Conservation (phyloP, 2,797 vertebrate genomes). For the Sphenodon punctatus region DNA sequence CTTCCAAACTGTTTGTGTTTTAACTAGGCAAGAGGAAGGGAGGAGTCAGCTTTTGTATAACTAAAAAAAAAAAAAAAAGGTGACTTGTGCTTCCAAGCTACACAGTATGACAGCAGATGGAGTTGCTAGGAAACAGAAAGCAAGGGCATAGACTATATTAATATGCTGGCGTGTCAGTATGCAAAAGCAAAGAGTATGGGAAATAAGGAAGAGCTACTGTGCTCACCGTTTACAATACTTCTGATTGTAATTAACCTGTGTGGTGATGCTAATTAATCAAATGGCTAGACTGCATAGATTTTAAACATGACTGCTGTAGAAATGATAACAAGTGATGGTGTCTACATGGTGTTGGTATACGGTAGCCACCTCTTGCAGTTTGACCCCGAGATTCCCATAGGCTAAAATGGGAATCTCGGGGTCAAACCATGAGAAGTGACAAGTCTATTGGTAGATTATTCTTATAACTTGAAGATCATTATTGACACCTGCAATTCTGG, state of each 20-base stretch:
- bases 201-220: conserved; percentile 11
- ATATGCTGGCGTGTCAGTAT: conserved; percentile 40
- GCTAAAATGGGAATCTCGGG: too few relatives aligned
- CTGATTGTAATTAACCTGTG: neutral
- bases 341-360: too few relatives aligned
- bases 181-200: conserved; percentile 36
- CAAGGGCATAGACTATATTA: conserved; percentile 45
- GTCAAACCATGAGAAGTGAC: too few relatives aligned
- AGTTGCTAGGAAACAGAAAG: conserved; percentile 73
- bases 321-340: too few relatives aligned
- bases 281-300: neutral
- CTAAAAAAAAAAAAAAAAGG: conserved; percentile 32
- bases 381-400: too few relatives aligned
- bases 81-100: conserved; percentile 51
- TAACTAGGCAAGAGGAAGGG: conserved; percentile 1
- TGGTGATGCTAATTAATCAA: neutral
- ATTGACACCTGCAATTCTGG: too few relatives aligned
- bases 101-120: conserved; percentile 63
- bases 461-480: too few relatives aligned
- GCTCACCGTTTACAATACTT: neutral
- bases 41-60: conserved; percentile 41
- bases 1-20: conserved; percentile 21
- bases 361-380: too few relatives aligned
- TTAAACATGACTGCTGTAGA: too few relatives aligned
- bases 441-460: too few relatives aligned